Base-by-base conservation (phyloP, 2,113 vertebrate species). In the Gracilinanus agilis region DNA sequence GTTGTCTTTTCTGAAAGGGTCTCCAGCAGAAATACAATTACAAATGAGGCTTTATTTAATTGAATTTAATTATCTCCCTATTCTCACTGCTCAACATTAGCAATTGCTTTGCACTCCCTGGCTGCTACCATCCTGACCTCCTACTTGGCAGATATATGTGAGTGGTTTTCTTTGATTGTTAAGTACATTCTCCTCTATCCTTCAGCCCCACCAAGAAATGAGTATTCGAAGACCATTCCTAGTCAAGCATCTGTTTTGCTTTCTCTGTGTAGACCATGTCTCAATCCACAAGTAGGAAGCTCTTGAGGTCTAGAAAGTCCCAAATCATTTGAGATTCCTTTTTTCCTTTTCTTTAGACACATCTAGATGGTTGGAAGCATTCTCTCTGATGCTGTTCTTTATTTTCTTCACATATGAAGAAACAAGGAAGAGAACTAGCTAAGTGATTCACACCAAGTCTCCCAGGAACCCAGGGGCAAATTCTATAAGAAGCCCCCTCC, bases 391-490 rank as follows among this genome's bases (percentile, higher is more conserved):
- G 75, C 11, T 91, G 61, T 24, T 89, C 9, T 95, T 96, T 94
- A 10, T 11, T 67, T 89, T 89, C 55, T 93, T 44, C 29, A 91
- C 91, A 93, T 19, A 55, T 90, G 67, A 92, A 90, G 58, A n/a
- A 94, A 89, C 92, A 19, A 49, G 55, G 34, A 49, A 92, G 55
- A 95, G 53, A 96, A 61, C 3, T 44, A 10, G 89, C 56, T 90
- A 55, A 75, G 12, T 94, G 75, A 92, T 91, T 95, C 91, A 91
- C 44, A 92, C 94, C 24, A 91, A 53, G 7, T 24, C 89, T 40
- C 29, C 90, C 55, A 90, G 58, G 95, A 95, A 95, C 53, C 55
- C 55, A n/a, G 92, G 53, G 90, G 61, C 5, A 89, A 16, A 93
- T 55, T 24, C 55, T 93, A 58, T 29, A 53, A 23, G 24, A 16